Conservation (phyloP, 1,140 invertebrate genomes). For the Papilio helenus region DNA sequence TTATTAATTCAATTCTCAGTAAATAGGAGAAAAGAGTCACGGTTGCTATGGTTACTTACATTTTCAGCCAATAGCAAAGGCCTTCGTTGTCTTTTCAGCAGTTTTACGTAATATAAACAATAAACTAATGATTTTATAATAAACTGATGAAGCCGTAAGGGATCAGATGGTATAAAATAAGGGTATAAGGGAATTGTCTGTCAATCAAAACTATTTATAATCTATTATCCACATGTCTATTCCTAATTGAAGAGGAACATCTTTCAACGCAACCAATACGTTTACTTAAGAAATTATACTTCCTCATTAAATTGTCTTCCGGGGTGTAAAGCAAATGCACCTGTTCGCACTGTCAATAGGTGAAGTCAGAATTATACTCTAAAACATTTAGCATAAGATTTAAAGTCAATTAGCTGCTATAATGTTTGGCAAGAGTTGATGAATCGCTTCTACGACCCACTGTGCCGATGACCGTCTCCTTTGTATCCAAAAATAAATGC, state of each 20-base stretch:
- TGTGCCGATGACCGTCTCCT: constrained; percentile 41
- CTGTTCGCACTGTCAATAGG: not conserved
- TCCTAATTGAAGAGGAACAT: not conserved
- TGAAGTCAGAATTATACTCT: not conserved
- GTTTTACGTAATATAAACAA: too few relatives aligned
- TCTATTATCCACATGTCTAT: not conserved
- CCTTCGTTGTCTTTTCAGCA: too few relatives aligned
- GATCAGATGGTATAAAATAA: too few relatives aligned
- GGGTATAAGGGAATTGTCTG: not conserved
- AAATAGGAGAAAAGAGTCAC: too few relatives aligned
- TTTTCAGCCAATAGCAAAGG: too few relatives aligned
- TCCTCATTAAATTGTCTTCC: constrained; percentile 46
- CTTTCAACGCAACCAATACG: constrained; percentile 12
- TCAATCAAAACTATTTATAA: not conserved
- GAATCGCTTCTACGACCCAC: constrained; percentile 45
- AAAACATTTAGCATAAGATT: constrained; percentile 28
- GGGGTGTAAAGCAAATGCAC: constrained; percentile 42
- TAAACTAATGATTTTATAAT: too few relatives aligned
- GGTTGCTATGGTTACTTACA: too few relatives aligned
- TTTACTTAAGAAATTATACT: constrained; percentile 47
- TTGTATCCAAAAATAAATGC: constrained; percentile 48
- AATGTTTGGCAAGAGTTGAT: constrained; percentile 39
- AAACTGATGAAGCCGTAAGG: too few relatives aligned
- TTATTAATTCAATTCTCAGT: too few relatives aligned
- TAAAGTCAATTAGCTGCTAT: constrained; percentile 27